Base-by-base conservation (phyloP, 2,113 vertebrate genomes). In the Ginglymostoma cirratum region DNA sequence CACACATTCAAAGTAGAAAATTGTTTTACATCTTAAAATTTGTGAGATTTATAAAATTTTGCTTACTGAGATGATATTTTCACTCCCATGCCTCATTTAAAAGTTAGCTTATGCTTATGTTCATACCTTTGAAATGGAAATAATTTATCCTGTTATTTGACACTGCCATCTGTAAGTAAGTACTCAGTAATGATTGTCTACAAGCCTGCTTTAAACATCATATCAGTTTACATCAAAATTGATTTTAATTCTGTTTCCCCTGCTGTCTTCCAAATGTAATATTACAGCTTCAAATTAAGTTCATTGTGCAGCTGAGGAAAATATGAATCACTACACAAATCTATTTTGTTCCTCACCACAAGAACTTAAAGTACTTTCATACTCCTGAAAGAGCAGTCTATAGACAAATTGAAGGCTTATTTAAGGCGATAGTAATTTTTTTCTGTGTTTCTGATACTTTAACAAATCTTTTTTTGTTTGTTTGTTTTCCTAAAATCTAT, bases 191-290 rank as follows among this genome's bases (percentile, higher is more conserved):
- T 30, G 67, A 48, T 48, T 27, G 38, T 95, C 69, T 69, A 30
- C 38, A 76, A 52, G 38, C 45, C 27, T 52, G 12, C 94, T 10
- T 10, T 76, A 72, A 72, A 95, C 52, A 70, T 92, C 55, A 21
- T 95, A 52, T 52, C 45, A 95, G 52, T 95, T 95, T 72, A 76
- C 94, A 95, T 70, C 69, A 95, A 76, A 48, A 95, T 95, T 95
- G 66, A 70, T 95, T 48, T 72, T 42, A 95, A 95, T 72, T 72
- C 42, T 72, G 67, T 72, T 72, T 95, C 93, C 45, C 69, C 45
- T 27, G 87, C 10, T 94, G 48, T 30, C 38, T 27, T 94, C 21
- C 65, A 94, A 94, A 94, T 45, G 23, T 94, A 94, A 95, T 72
- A 72, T 48, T 48, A 95, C 69, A 52, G 52, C 12, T 48, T 72